Conservation (phyloP, 2,113 vertebrate genomes). For the Brachyhypopomus gauderio region DNA sequence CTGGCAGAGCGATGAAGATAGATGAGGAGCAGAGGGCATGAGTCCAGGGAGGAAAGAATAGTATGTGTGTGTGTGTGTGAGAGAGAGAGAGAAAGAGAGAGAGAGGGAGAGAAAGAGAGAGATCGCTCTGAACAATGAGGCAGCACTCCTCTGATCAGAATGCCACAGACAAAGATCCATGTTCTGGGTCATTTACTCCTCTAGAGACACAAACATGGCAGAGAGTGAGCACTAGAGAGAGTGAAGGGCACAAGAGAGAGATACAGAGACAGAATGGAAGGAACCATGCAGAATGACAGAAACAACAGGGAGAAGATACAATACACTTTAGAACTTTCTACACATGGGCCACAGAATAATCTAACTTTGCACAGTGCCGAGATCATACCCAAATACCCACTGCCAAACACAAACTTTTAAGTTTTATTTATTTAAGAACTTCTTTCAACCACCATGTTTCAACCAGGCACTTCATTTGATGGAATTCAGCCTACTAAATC, state of each 20-base stretch:
- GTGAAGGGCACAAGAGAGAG: conserved; percentile 59
- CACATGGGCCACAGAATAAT: too few species aligned
- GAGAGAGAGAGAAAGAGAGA: conserved; percentile 37
- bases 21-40: conserved; percentile 51
- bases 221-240: conserved; percentile 51
- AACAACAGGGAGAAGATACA: conserved; percentile 60
- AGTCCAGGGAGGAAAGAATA: conserved; percentile 35
- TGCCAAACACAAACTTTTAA: background rate
- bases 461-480: background rate
- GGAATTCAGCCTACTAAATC: background rate
- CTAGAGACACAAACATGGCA: conserved; percentile 65
- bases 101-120: conserved; percentile 30
- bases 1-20: conserved; percentile 63
- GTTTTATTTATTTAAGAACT: background rate
- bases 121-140: conserved; percentile 64
- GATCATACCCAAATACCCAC: background rate
- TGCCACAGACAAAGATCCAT: conserved; percentile 69
- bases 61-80: background rate
- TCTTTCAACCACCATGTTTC: background rate
- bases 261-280: conserved; percentile 48
- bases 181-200: conserved; percentile 72
- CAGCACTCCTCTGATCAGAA: conserved; percentile 67
- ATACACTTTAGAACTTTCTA: background rate
- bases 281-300: background rate
- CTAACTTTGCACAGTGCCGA: background rate